Evolutionary conservation across 2,888 invertebrate species (phyloP).

Genomic region (Agriopis aurantiaria): DNA sequence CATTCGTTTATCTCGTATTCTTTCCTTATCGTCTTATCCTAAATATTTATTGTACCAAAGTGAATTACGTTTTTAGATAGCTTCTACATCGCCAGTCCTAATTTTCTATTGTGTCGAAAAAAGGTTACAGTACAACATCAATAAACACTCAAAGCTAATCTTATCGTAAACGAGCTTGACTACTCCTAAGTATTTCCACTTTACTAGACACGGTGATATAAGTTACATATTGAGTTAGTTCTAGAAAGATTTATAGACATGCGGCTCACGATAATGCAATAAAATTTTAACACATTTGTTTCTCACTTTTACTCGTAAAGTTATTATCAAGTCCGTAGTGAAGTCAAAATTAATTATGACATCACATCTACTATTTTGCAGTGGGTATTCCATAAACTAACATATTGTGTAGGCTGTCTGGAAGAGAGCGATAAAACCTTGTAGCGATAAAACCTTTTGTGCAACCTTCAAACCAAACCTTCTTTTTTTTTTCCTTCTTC

Average conservation of each 20-base stretch:
- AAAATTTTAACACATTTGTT: too few species aligned
- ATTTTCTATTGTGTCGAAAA: slow-evolving; percentile 44
- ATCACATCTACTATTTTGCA: too few species aligned
- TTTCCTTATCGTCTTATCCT: slow-evolving; percentile 23
- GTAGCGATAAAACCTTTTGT: too few species aligned
- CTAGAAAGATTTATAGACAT: not conserved
- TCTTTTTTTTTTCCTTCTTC: too few species aligned
- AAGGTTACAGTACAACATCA: slow-evolving; percentile 36
- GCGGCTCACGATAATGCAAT: not conserved
- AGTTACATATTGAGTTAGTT: not conserved
- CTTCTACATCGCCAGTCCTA: slow-evolving; percentile 31
- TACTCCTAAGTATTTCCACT: slow-evolving; percentile 30
- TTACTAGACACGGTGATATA: slow-evolving; percentile 9
- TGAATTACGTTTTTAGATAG: slow-evolving; percentile 37
- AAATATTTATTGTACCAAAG: slow-evolving; percentile 33
- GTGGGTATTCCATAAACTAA: too few species aligned
- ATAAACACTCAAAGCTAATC: slow-evolving; percentile 40
- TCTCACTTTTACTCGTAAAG: too few species aligned
- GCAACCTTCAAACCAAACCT: too few species aligned
- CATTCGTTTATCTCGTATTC: not conserved
- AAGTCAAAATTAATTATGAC: too few species aligned
- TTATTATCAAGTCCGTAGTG: too few species aligned
- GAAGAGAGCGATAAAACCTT: too few species aligned
- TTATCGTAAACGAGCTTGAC: slow-evolving; percentile 41
- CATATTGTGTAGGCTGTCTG: too few species aligned